phyloP scores from a whole-genome alignment of 1,140 invertebrate genomes.

The Temnothorax curvispinosus region DNA sequence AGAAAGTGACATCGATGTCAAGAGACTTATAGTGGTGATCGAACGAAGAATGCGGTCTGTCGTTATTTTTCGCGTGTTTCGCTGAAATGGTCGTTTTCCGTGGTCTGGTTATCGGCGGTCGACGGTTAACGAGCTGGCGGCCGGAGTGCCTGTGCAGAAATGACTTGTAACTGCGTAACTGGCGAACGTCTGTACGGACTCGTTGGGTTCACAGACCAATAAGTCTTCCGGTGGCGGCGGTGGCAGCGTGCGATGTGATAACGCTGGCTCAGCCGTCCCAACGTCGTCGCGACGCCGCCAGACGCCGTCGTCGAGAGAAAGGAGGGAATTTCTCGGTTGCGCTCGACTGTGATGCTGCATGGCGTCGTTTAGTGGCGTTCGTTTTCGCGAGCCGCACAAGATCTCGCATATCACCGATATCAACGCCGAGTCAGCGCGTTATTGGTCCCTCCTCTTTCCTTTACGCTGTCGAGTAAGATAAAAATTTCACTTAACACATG shows the following conservation, averaged over 20 bases:
- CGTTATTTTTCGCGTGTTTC: conserved; percentile 27
- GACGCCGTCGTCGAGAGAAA: neutral
- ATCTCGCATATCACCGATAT: conserved; percentile 48
- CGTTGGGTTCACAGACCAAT: conserved; percentile 9
- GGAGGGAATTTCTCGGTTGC: conserved; percentile 8
- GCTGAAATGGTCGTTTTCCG: conserved; percentile 40
- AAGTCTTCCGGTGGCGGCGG: conserved; percentile 28
- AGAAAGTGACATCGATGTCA: neutral
- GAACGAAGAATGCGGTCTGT: neutral
- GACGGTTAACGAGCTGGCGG: conserved; percentile 5
- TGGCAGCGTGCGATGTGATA: neutral
- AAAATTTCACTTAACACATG: conserved; percentile 11
- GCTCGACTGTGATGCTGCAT: neutral
- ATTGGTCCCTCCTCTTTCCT: neutral
- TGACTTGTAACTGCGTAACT: conserved; percentile 26
- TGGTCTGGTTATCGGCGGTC: neutral
- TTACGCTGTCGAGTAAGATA: neutral
- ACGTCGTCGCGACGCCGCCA: conserved; percentile 33
- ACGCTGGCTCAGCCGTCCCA: conserved; percentile 50
- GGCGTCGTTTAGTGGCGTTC: conserved; percentile 33
- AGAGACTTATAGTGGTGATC: neutral
- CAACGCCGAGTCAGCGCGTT: conserved; percentile 48
- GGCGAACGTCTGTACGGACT: neutral
- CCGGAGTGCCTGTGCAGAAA: conserved; percentile 26
- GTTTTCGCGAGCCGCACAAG: conserved; percentile 17